Percentiles rank a stretch among this genome's conserved stretches.
Conservation (phyloP, 2,797 vertebrate species). For the Squalus acanthias region DNA sequence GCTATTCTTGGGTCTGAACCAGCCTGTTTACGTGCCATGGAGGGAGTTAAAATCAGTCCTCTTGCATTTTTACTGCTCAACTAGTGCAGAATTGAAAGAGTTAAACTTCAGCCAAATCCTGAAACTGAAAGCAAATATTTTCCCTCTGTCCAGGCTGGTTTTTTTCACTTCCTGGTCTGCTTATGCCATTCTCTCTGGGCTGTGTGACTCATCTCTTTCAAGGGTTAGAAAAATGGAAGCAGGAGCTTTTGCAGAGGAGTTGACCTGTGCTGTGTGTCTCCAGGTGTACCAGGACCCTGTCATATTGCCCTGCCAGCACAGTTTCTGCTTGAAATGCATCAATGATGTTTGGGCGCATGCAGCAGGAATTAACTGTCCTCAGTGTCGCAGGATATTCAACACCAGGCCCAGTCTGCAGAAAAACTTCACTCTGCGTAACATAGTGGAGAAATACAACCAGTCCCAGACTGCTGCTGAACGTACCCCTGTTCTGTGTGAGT, state of each 20-base stretch:
- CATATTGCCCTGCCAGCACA: constrained; percentile 22
- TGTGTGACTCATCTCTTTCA: background rate
- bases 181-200: too few species aligned
- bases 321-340: background rate
- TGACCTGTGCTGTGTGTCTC: constrained; percentile 2
- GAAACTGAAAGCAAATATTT: background rate
- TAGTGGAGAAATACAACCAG: background rate
- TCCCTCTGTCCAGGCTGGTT: too few species aligned
- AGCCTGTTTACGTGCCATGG: background rate
- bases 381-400: background rate
- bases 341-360: background rate
- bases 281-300: background rate
- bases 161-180: background rate
- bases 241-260: background rate
- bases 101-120: background rate
- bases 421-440: background rate
- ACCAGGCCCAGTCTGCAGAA: background rate
- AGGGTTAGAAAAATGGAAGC: background rate
- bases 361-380: background rate
- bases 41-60: background rate
- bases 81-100: background rate
- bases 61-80: background rate
- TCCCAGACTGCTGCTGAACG: background rate
- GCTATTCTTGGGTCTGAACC: too few species aligned
- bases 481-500: background rate